phyloP scores from a whole-genome alignment of 2,113 vertebrate species.

The Tenebrosternarchus preto region DNA sequence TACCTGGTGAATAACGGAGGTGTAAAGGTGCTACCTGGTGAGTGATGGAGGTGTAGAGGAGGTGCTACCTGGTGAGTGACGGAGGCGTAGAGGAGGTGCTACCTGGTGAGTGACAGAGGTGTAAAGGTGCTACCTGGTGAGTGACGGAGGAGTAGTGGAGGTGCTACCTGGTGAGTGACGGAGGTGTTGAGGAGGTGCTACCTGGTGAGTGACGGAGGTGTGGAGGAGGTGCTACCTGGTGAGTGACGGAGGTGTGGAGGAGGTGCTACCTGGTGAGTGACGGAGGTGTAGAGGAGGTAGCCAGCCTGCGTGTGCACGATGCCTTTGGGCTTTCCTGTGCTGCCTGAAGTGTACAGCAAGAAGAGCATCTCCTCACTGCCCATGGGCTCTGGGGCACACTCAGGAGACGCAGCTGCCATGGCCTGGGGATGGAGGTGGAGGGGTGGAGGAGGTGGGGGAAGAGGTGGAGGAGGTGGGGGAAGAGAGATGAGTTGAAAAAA shows the following conservation, averaged over 20 bases:
- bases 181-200: no score
- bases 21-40: constrained; percentile 81
- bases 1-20: no score
- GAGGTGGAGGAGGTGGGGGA: neutral
- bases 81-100: constrained; percentile 90
- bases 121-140: no score
- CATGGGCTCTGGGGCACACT: constrained; percentile 82
- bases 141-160: no score
- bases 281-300: constrained; percentile 83
- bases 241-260: no score
- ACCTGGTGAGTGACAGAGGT: no score
- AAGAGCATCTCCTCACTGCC: constrained; percentile 88
- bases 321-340: constrained; percentile 89
- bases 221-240: no score
- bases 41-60: constrained; percentile 83
- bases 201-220: no score
- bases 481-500: no score
- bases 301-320: constrained; percentile 89
- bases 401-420: constrained; percentile 76
- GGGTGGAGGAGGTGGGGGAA: neutral
- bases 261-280: constrained; percentile 84
- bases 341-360: constrained; percentile 88
- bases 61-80: constrained; percentile 89
- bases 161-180: no score
- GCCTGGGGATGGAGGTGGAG: constrained; percentile 71